These are phyloP conservation scores for Brachylomia viminalis DNA, from an alignment of 2,888 invertebrate species.

Conservation along the genomic window DNA sequence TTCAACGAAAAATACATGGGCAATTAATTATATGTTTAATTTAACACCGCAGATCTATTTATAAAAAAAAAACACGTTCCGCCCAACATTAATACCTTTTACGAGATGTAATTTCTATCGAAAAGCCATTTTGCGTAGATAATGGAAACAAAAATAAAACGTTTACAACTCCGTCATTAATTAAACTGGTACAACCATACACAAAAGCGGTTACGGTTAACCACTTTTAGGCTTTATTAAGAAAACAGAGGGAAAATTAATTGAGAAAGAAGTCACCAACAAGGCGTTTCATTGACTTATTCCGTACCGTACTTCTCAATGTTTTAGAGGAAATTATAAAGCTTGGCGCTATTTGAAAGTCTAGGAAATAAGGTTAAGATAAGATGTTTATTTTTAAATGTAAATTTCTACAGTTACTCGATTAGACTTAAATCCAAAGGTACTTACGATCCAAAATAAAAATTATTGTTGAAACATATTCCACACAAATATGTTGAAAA, in stretches of 20 bases:
- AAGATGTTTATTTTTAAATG: neutral
- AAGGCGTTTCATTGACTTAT: neutral
- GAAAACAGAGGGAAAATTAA: conserved; percentile 16
- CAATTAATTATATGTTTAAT: no score
- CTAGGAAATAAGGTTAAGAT: neutral
- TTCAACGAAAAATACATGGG: neutral
- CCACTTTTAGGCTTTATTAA: conserved; percentile 20
- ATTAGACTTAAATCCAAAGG: neutral
- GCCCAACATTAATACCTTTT: neutral
- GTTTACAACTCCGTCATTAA: conserved; percentile 35
- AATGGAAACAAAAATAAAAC: conserved; percentile 39
- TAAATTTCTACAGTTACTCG: neutral
- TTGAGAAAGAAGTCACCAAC: neutral
- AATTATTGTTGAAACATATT: conserved; percentile 30
- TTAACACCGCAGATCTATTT: neutral
- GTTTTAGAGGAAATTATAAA: neutral
- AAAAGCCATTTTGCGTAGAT: conserved; percentile 38
- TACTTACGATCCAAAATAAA: conserved; percentile 50
- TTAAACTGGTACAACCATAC: conserved; percentile 24
- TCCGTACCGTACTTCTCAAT: neutral
- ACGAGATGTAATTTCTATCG: conserved; percentile 24
- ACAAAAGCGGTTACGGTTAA: conserved; percentile 46
- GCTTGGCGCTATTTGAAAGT: neutral
- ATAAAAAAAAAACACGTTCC: neutral
- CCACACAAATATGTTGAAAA: conserved; percentile 41